A percentile compares a stretch with the other conserved stretches of the same genome.
Evolutionary conservation across 2,797 vertebrate species (phyloP).

Genomic region (Anabas testudineus): DNA sequence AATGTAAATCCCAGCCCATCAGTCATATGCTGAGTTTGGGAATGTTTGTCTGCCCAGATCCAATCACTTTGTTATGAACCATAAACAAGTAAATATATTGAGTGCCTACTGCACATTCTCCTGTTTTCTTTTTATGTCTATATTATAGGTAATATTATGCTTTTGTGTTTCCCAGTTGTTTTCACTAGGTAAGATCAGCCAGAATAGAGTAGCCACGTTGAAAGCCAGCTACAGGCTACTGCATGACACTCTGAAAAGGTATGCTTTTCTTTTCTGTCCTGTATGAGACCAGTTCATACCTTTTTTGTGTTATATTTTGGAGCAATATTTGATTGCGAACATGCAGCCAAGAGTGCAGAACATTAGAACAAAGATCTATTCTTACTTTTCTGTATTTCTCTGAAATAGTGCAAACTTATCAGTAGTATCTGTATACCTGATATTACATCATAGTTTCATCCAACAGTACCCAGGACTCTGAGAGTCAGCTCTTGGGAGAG

Average conservation of each 20-base stretch:
- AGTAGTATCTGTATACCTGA: slow-evolving; percentile 10
- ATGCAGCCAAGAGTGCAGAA: neutral
- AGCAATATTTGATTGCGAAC: slow-evolving; percentile 10
- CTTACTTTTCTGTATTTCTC: no score
- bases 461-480: slow-evolving; percentile 88
- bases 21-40: slow-evolving; percentile 5
- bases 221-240: slow-evolving; percentile 61
- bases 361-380: no score
- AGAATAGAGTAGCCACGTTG: slow-evolving; percentile 53
- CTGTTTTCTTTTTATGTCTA: neutral
- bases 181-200: slow-evolving; percentile 60
- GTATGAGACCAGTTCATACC: neutral
- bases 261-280: slow-evolving; percentile 10
- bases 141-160: slow-evolving; percentile 16
- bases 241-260: slow-evolving; percentile 66
- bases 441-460: slow-evolving; percentile 12
- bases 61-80: neutral
- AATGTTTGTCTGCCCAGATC: neutral
- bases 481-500: slow-evolving; percentile 86
- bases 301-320: neutral
- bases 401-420: no score
- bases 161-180: slow-evolving; percentile 63
- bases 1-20: neutral
- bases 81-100: neutral
- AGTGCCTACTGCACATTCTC: neutral